phyloP scores from a whole-genome alignment of 1,140 invertebrate genomes.

The Platyura marginata region DNA sequence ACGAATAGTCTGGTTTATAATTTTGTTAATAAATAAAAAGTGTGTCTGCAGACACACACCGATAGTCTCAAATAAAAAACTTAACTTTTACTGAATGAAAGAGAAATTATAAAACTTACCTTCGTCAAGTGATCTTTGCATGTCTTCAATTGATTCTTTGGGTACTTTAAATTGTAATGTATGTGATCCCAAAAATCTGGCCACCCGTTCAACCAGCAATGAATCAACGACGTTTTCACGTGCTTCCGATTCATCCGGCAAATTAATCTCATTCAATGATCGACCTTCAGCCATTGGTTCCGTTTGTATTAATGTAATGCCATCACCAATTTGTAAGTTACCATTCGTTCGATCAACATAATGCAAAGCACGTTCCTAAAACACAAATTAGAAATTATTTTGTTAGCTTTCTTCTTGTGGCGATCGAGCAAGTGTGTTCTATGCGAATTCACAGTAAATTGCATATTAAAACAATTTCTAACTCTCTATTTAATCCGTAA shows the following conservation, averaged over 20 bases:
- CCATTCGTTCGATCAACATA: constrained; percentile 40
- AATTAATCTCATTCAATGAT: constrained; percentile 26
- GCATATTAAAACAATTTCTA: neutral
- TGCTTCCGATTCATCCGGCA: constrained; percentile 46
- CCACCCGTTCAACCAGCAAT: constrained; percentile 50
- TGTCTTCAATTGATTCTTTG: constrained; percentile 40
- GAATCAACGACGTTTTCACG: constrained; percentile 57
- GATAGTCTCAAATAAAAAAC: no score
- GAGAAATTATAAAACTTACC: no score
- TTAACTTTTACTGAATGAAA: no score
- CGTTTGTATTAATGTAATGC: constrained; percentile 45
- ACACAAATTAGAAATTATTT: constrained; percentile 5
- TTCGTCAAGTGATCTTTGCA: constrained; percentile 46
- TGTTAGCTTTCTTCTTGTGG: neutral
- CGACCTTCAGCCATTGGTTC: constrained; percentile 31
- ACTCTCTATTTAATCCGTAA: neutral
- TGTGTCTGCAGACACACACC: no score
- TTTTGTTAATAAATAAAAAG: no score
- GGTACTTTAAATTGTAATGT: constrained; percentile 60
- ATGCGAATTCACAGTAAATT: neutral
- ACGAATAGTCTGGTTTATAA: no score
- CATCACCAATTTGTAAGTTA: constrained; percentile 38
- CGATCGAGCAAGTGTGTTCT: neutral
- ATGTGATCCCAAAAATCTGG: constrained; percentile 55
- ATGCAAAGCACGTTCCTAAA: constrained; percentile 43